These are phyloP conservation scores for Diplosoma virens DNA, from an alignment of 23 tunicate species.

Conservation along the genomic window DNA sequence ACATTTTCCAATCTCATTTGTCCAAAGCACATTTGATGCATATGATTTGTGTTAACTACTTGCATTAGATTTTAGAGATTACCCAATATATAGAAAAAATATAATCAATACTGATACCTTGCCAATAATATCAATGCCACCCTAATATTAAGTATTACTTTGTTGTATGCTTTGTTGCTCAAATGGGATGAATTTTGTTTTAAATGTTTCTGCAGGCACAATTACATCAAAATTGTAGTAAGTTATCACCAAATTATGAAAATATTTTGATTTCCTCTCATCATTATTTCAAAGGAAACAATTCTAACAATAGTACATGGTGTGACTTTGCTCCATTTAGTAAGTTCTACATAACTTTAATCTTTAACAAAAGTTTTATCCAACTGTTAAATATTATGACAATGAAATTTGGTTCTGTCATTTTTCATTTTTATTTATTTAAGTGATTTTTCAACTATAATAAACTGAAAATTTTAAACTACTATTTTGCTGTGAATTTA, in stretches of 20 bases:
- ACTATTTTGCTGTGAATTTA: too few species aligned
- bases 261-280: conserved; percentile 12
- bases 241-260: conserved; percentile 1
- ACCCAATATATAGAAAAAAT: too few species aligned
- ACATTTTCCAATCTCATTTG: not conserved
- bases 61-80: too few species aligned
- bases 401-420: too few species aligned
- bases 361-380: too few species aligned
- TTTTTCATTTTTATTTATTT: not conserved
- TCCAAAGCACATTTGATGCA: not conserved
- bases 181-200: not conserved
- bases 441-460: too few species aligned
- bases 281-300: not conserved
- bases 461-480: too few species aligned
- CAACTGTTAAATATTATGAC: too few species aligned
- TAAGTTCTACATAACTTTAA: conserved; percentile 24
- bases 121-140: not conserved
- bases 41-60: not conserved
- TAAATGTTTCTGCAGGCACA: conserved; percentile 44
- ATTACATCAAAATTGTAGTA: conserved; percentile 75
- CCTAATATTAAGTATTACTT: not conserved
- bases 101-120: too few species aligned
- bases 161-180: not conserved
- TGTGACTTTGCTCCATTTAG: conserved; percentile 97
- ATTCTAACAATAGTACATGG: conserved; percentile 62